Evolutionary conservation across 2,113 vertebrate species (phyloP), one percentile per base, ranked within the genome.

Genomic region (Dolichallabes microphthalmus): DNA sequence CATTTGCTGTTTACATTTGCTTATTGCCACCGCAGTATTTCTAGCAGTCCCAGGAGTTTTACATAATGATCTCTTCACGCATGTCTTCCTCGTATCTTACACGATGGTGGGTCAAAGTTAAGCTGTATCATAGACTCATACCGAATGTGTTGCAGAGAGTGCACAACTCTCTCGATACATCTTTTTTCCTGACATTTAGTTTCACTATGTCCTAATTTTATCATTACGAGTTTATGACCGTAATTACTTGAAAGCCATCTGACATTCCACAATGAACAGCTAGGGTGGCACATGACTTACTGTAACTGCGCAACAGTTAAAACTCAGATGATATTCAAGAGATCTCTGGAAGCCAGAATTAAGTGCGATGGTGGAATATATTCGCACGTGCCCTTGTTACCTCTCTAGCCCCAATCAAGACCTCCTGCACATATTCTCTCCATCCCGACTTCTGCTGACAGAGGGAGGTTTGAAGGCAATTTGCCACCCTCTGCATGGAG

Each of bases 391-490:
- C 52, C 45, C 61, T 73, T 73, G 50, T 80, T 77, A 20, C 69
- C 73, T 68, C 6, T 57, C 83, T 80, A 85, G 63, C 75, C 74
- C 80, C 68, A 89, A 89, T 87, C 86, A 85, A 57, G 39, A 55
- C 45, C 81, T 89, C 57, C 50, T n/a, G 13, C 27, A 71, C 71
- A 86, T 52, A 78, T 74, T 82, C 85, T 55, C 35, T 60, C 88
- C 39, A 69, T 45, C 75, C 83, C 60, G 75, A 83, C 82, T 82
- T 75, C 89, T 92, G 90, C 88, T 90, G 86, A 93, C 80, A 87
- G 88, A 86, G 71, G 57, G 69, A 86, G 74, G 39, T 74, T 45
- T 63, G 66, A 68, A 82, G 88, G 88, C 86, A 91, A 83, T 79
- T 86, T 85, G 74, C 87, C 68, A 86, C 64, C 55, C 69, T 87